Conservation (phyloP, 2,888 invertebrate species). For the Tetranychus truncatus region DNA sequence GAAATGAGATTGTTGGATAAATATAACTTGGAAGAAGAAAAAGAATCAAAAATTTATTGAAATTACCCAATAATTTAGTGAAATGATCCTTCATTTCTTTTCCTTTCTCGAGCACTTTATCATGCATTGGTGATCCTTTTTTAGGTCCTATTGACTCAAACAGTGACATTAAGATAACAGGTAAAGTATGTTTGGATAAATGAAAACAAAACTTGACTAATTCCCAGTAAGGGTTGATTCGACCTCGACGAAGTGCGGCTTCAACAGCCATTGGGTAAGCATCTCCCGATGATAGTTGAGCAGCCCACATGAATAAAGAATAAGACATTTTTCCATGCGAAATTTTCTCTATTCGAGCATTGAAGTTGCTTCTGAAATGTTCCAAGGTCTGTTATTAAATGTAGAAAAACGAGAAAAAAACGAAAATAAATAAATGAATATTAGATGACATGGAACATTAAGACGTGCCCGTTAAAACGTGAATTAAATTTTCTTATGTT, state of each 20-base stretch:
- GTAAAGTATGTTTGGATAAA: conserved; percentile 59
- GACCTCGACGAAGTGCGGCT: conserved; percentile 3
- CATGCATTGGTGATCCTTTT: background rate
- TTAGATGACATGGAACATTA: background rate
- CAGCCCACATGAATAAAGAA: background rate
- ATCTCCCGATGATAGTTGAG: background rate
- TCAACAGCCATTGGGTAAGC: conserved; percentile 2
- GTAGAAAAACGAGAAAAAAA: background rate
- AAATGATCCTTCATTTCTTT: background rate
- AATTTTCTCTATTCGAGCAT: conserved; percentile 7
- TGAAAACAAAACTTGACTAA: conserved; percentile 51
- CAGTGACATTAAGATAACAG: conserved; percentile 53
- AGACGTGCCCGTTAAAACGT: background rate
- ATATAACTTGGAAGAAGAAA: background rate
- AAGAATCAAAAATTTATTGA: background rate
- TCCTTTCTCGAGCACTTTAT: background rate
- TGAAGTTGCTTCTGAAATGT: conserved; percentile 13
- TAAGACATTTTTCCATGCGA: background rate
- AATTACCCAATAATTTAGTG: background rate
- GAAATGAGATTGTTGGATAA: background rate
- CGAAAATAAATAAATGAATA: background rate
- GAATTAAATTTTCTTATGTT: background rate
- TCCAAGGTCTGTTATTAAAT: conserved; percentile 2
- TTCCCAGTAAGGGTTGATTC: conserved; percentile 42
- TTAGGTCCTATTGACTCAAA: conserved; percentile 11